Percentiles rank a stretch among this genome's conserved stretches.
These are phyloP conservation scores for Coendou prehensilis DNA, from an alignment of 2,797 vertebrate genomes.

Conservation along the genomic window DNA sequence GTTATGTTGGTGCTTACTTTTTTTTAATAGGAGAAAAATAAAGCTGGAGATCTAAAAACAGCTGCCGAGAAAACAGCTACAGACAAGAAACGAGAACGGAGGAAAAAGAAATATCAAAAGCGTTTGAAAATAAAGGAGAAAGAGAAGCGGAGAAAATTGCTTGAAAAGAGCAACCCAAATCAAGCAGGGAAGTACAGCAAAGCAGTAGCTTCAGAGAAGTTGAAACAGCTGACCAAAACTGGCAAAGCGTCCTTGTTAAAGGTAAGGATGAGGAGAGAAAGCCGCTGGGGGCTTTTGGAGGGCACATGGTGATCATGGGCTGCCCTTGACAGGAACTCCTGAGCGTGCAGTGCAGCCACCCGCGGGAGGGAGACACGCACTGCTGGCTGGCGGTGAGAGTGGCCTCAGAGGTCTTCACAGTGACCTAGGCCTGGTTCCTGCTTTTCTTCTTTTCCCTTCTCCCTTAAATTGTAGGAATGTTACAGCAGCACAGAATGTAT, in stretches of 20 bases:
- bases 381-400: too few species aligned
- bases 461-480: not conserved
- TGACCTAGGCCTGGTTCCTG: not conserved
- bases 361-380: rapidly evolving
- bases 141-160: slow-evolving; percentile 91
- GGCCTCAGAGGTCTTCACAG: not conserved
- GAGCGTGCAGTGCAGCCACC: rapidly evolving
- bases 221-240: slow-evolving; percentile 94
- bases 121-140: slow-evolving; percentile 92
- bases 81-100: slow-evolving; percentile 96
- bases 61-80: slow-evolving; percentile 94
- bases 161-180: slow-evolving; percentile 90
- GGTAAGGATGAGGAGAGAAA: slow-evolving; percentile 87
- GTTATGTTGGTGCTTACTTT: not conserved
- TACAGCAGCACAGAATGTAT: rapidly evolving
- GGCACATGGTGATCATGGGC: rapidly evolving
- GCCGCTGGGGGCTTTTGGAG: rapidly evolving
- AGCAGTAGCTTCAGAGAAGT: slow-evolving; percentile 89
- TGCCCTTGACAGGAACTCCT: not conserved
- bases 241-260: slow-evolving; percentile 94
- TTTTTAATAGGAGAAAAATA: slow-evolving; percentile 92
- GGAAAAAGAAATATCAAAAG: slow-evolving; percentile 94
- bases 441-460: not conserved
- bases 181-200: slow-evolving; percentile 89
- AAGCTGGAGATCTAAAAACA: slow-evolving; percentile 94